Percentiles rank a stretch among this genome's conserved stretches.
These are phyloP conservation scores for Tenthredo amoena DNA, from an alignment of 2,888 invertebrate species.

Conservation along the genomic window DNA sequence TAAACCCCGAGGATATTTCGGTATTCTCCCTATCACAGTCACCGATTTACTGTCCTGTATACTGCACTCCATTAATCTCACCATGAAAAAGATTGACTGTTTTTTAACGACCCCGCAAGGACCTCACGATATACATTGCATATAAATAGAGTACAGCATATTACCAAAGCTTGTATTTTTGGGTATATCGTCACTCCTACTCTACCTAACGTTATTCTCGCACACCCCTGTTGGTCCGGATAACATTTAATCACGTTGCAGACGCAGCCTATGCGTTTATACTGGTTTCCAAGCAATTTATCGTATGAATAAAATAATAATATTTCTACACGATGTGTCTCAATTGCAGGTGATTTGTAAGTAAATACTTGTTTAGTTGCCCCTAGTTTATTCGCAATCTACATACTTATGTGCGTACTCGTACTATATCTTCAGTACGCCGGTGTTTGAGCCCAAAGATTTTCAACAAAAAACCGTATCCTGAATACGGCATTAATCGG, in stretches of 20 bases:
- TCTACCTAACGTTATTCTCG: not conserved
- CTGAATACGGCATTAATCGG: not conserved
- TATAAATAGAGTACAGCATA: not conserved
- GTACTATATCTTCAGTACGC: not conserved
- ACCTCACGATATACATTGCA: not conserved
- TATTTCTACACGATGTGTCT: conserved; percentile 65
- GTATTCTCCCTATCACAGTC: not conserved
- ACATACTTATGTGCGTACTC: not conserved
- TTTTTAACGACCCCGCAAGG: not conserved
- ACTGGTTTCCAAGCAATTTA: conserved; percentile 56
- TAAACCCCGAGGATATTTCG: not conserved
- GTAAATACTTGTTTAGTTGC: conserved; percentile 28
- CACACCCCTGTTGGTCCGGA: not conserved
- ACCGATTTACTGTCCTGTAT: not conserved
- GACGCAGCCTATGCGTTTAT: not conserved
- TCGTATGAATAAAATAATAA: conserved; percentile 64
- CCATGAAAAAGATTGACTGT: not conserved
- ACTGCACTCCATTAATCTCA: not conserved
- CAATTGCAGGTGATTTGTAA: conserved; percentile 41
- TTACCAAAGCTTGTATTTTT: not conserved
- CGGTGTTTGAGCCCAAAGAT: not conserved
- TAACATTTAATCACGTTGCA: not conserved
- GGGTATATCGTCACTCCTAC: not conserved
- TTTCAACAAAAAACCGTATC: not conserved
- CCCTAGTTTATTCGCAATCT: conserved; percentile 1